Conservation (phyloP, 2,113 vertebrate genomes). For the Perognathus longimembris region DNA sequence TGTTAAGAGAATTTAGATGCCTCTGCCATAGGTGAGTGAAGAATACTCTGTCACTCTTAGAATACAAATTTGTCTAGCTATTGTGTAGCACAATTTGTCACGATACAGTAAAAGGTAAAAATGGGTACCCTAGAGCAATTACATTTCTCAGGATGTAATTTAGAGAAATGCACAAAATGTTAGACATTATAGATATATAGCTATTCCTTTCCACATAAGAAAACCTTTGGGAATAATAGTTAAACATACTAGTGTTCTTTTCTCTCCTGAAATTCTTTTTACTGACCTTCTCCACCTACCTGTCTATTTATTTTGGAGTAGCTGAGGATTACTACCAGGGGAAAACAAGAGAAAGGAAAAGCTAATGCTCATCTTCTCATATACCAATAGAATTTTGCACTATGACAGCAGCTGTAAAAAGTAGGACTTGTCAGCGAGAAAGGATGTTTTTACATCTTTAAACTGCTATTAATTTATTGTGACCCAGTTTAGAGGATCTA, state of each 20-base stretch:
- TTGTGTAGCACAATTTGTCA: not conserved
- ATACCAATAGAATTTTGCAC: not conserved
- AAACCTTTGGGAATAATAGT: not conserved
- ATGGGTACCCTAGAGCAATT: not conserved
- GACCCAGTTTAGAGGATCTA: not conserved
- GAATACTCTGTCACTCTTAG: not conserved
- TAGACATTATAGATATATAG: not conserved
- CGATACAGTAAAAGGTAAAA: slow-evolving; percentile 38
- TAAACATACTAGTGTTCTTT: slow-evolving; percentile 43
- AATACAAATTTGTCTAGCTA: not conserved
- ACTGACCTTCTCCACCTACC: slow-evolving; percentile 11
- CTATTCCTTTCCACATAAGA: not conserved
- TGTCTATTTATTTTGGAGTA: not conserved
- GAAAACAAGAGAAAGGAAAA: slow-evolving; percentile 43
- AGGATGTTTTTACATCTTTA: not conserved
- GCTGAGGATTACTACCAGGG: slow-evolving; percentile 1
- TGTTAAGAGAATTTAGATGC: not conserved
- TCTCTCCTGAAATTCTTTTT: slow-evolving; percentile 28
- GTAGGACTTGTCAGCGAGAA: not conserved
- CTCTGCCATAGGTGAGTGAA: not conserved
- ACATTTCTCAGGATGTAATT: not conserved
- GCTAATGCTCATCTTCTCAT: slow-evolving; percentile 24
- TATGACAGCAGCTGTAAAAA: slow-evolving; percentile 17
- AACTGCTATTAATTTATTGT: slow-evolving; percentile 11
- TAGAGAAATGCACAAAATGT: slow-evolving; percentile 37